Conservation (phyloP, 2,113 vertebrate genomes). For the Parotia lawesii region DNA sequence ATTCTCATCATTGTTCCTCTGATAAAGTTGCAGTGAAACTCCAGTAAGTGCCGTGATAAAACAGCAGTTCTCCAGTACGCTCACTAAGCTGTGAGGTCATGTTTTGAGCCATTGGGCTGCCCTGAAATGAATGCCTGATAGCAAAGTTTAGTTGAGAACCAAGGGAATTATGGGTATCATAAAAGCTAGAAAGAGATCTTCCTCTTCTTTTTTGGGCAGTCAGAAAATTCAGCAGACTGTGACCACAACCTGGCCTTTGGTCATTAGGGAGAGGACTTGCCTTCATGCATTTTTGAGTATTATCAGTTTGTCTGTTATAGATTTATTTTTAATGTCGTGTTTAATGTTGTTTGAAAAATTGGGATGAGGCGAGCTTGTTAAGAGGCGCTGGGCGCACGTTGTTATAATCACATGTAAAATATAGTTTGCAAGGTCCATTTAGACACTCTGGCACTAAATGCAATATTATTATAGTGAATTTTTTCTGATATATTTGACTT, state of each 20-base stretch:
- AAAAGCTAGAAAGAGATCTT: background rate
- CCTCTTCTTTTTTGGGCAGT: background rate
- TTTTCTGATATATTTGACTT: constrained; percentile 12
- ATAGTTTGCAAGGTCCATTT: constrained; percentile 13
- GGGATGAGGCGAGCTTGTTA: background rate
- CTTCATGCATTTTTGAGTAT: background rate
- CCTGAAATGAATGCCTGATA: background rate
- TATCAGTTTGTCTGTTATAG: background rate
- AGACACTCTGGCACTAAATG: constrained; percentile 1
- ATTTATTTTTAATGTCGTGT: constrained; percentile 28
- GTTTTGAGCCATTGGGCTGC: background rate
- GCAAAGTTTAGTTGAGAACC: background rate
- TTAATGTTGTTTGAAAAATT: constrained; percentile 42
- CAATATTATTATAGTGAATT: background rate
- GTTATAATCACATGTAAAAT: background rate
- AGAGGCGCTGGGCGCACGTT: background rate
- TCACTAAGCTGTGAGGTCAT: background rate
- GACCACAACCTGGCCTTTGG: background rate
- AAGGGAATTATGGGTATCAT: background rate
- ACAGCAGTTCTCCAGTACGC: background rate
- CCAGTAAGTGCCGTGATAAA: background rate
- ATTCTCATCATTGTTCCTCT: background rate
- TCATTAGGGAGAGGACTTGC: background rate
- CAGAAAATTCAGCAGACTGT: background rate
- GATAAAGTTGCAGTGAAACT: background rate